Evolutionary conservation across 1,140 invertebrate species (phyloP).

Genomic region (Paracyclopina nana): DNA sequence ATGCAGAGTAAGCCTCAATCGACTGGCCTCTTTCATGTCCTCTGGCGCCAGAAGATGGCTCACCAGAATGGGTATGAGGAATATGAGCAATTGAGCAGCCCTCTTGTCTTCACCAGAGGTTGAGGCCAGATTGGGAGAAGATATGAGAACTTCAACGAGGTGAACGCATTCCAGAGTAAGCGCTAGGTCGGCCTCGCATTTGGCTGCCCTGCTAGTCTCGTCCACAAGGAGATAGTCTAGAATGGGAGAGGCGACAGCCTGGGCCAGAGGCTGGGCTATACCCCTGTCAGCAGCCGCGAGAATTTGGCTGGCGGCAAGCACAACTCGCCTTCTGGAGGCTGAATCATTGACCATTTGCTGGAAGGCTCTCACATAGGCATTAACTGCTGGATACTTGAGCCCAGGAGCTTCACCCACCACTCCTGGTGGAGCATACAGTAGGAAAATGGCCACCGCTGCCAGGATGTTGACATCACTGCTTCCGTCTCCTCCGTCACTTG

Average conservation of each 20-base stretch:
- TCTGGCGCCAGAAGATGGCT: slow-evolving; percentile 38
- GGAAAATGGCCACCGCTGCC: slow-evolving; percentile 7
- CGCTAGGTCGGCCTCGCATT: slow-evolving; percentile 37
- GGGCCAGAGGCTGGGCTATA: background rate
- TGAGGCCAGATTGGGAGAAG: slow-evolving; percentile 53
- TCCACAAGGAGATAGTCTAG: slow-evolving; percentile 46
- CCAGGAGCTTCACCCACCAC: background rate
- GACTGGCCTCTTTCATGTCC: slow-evolving; percentile 37
- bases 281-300: background rate
- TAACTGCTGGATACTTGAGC: background rate
- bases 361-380: background rate
- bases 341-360: no score
- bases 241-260: slow-evolving; percentile 31
- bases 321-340: slow-evolving; percentile 11
- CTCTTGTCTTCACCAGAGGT: slow-evolving; percentile 27
- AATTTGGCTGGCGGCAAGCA: slow-evolving; percentile 16
- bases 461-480: slow-evolving; percentile 23
- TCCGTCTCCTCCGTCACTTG: slow-evolving; percentile 27
- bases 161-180: slow-evolving; percentile 44
- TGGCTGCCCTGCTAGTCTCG: slow-evolving; percentile 32
- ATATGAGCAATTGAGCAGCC: background rate
- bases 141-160: slow-evolving; percentile 53
- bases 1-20: slow-evolving; percentile 47
- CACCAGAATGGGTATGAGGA: slow-evolving; percentile 8
- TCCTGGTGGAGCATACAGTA: background rate